These are phyloP conservation scores for Papilio elwesi DNA, from an alignment of 2,888 invertebrate genomes.

Conservation along the genomic window DNA sequence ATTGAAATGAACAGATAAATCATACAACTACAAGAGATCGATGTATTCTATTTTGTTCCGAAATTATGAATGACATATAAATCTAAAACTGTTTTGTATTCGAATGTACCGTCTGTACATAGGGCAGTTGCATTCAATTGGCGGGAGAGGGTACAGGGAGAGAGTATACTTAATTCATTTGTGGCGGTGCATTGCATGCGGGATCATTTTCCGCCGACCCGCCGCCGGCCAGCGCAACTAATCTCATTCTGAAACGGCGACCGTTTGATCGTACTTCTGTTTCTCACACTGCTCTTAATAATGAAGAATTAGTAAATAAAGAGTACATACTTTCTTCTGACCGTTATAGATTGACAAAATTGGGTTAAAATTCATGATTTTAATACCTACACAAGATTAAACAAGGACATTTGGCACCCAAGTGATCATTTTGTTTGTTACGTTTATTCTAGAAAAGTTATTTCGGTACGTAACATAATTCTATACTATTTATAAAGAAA, in stretches of 20 bases:
- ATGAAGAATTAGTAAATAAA: background rate
- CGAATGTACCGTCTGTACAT: conserved; percentile 62
- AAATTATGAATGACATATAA: too few relatives aligned
- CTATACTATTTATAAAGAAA: too few relatives aligned
- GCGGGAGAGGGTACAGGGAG: conserved; percentile 75
- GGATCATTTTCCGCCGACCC: conserved; percentile 67
- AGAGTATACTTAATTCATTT: conserved; percentile 76
- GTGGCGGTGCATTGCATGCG: conserved; percentile 70
- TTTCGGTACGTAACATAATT: too few relatives aligned
- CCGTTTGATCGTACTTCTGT: too few relatives aligned
- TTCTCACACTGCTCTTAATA: background rate
- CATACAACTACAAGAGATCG: too few relatives aligned
- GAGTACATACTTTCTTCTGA: background rate
- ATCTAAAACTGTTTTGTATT: conserved; percentile 43
- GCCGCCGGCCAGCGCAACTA: background rate
- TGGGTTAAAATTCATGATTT: too few relatives aligned
- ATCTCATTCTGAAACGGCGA: background rate
- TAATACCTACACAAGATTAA: too few relatives aligned
- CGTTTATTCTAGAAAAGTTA: too few relatives aligned
- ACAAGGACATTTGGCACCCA: too few relatives aligned
- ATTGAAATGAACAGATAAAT: too few relatives aligned
- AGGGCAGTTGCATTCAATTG: conserved; percentile 78
- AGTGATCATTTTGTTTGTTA: too few relatives aligned
- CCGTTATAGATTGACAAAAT: background rate
- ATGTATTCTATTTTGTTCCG: too few relatives aligned